These are phyloP conservation scores for Etia nguti DNA, from an alignment of 2,113 vertebrate species.

Conservation along the genomic window DNA sequence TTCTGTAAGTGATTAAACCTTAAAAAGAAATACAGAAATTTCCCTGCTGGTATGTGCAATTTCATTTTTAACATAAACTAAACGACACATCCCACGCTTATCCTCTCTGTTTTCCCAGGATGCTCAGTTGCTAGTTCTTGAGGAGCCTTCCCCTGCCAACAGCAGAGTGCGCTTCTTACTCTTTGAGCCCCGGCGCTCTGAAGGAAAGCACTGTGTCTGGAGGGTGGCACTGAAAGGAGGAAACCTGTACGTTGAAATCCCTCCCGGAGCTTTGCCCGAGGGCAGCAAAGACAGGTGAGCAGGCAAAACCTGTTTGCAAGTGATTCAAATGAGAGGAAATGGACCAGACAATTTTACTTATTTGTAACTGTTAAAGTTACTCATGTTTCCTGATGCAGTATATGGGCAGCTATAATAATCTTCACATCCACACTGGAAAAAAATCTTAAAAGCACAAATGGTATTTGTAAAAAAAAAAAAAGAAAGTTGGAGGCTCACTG, in stretches of 20 bases:
- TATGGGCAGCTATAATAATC: background rate
- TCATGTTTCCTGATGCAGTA: background rate
- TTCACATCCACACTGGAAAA: background rate
- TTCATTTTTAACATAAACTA: background rate
- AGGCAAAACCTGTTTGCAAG: background rate
- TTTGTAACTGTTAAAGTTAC: background rate
- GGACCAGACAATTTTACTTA: background rate
- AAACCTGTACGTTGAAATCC: slow-evolving; percentile 90
- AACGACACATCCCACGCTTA: background rate
- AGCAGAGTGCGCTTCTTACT: slow-evolving; percentile 85
- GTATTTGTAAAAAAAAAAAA: background rate
- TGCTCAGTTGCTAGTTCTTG: slow-evolving; percentile 94
- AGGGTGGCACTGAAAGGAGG: slow-evolving; percentile 85
- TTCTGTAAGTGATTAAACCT: slow-evolving; percentile 81
- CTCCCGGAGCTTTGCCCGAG: slow-evolving; percentile 88
- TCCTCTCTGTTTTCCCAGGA: slow-evolving; percentile 69
- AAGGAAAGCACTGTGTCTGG: slow-evolving; percentile 84
- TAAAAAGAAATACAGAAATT: background rate
- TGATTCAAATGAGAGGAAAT: background rate
- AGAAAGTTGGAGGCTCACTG: background rate
- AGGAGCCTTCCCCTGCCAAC: slow-evolving; percentile 83
- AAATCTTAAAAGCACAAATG: background rate
- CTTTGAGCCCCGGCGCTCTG: slow-evolving; percentile 85
- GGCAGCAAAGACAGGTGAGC: slow-evolving; percentile 95
- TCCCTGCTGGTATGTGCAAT: background rate